phyloP scores from a whole-genome alignment of 2,797 vertebrate species.

The Thalassophryne amazonica region DNA sequence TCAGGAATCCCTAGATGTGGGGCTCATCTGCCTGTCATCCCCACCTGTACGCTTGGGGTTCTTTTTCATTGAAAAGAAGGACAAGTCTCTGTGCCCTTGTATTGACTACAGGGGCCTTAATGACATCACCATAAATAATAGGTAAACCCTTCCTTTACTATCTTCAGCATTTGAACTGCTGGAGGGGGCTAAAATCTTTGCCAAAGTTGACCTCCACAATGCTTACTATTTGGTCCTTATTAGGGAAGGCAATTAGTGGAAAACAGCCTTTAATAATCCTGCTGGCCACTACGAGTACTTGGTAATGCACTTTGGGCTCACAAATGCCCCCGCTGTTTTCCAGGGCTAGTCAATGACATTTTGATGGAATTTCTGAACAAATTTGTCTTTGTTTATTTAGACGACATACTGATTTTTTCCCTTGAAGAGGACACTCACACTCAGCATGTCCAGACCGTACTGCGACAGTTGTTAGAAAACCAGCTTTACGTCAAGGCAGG shows the following conservation, averaged over 20 bases:
- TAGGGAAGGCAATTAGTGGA: background rate
- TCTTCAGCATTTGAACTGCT: background rate
- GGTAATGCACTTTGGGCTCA: background rate
- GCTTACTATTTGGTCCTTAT: background rate
- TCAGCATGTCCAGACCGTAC: background rate
- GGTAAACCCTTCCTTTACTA: background rate
- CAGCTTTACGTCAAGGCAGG: background rate
- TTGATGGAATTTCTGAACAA: no score
- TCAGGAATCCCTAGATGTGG: no score
- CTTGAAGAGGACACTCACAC: background rate
- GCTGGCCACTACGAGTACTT: background rate
- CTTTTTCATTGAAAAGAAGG: no score
- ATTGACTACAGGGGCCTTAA: background rate
- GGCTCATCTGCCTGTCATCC: background rate
- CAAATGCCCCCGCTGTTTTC: background rate
- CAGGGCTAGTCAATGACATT: background rate
- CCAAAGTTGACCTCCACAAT: background rate
- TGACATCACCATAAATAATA: background rate
- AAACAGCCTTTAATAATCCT: background rate
- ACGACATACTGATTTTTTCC: no score
- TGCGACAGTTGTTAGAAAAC: background rate
- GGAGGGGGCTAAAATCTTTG: background rate
- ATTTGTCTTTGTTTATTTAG: no score
- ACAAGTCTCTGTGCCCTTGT: background rate
- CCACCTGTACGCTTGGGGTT: background rate